phyloP scores from a whole-genome alignment of 2,113 vertebrate genomes.

The Oxyura jamaicensis region DNA sequence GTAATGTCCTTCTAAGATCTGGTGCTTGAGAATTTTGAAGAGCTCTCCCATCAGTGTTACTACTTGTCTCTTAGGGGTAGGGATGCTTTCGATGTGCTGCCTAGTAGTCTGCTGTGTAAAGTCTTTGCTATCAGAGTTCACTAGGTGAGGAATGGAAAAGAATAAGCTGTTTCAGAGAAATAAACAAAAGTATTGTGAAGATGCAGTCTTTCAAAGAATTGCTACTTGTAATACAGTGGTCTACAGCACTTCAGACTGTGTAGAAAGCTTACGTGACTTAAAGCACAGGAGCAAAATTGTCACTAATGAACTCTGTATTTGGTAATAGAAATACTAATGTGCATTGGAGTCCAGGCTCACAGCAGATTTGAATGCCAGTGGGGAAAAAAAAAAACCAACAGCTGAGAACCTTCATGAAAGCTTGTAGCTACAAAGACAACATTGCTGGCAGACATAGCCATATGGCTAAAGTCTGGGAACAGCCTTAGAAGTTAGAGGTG shows the following conservation, averaged over 20 bases:
- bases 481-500: not conserved
- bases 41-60: not conserved
- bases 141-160: not conserved
- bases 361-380: not conserved
- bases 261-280: not conserved
- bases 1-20: not conserved
- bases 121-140: not conserved
- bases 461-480: not conserved
- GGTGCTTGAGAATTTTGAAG: not conserved
- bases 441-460: not conserved
- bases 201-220: not conserved
- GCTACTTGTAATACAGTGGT: not conserved
- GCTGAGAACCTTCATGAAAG: not conserved
- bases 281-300: not conserved
- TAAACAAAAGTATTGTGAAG: conserved; percentile 1
- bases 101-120: not conserved
- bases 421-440: not conserved
- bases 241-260: not conserved
- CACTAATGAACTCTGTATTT: not conserved
- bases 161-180: not conserved
- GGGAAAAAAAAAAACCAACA: no score
- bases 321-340: not conserved
- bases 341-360: not conserved
- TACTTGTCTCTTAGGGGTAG: not conserved
- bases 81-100: not conserved